These are phyloP conservation scores for Mantis religiosa DNA, from an alignment of 2,888 invertebrate species.

Conservation along the genomic window DNA sequence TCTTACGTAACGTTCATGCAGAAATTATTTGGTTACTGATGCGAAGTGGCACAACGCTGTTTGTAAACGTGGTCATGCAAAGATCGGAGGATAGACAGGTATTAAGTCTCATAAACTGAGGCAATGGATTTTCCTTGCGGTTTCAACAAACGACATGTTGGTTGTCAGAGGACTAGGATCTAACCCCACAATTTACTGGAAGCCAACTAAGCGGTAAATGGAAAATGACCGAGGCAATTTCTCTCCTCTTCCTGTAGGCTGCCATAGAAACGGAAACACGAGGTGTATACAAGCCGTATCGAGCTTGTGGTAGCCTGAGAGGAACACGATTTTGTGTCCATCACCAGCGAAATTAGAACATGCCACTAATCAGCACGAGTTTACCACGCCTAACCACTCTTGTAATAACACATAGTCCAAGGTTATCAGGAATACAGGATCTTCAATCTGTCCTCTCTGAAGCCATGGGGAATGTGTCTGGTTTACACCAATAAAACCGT, in stretches of 20 bases:
- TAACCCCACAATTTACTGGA: not conserved
- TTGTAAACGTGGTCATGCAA: not conserved
- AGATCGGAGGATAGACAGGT: not conserved
- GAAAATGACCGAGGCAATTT: not conserved
- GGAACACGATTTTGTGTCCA: not conserved
- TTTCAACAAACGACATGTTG: not conserved
- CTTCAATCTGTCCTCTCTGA: too few species aligned
- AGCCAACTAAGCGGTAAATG: not conserved
- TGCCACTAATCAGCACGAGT: not conserved
- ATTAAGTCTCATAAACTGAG: not conserved
- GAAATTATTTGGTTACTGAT: too few species aligned
- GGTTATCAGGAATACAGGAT: not conserved
- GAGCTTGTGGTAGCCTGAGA: not conserved
- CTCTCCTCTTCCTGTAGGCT: not conserved
- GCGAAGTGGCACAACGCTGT: not conserved
- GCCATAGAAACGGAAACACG: not conserved
- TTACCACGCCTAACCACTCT: not conserved
- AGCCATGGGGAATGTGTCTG: too few species aligned
- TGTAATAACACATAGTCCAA: not conserved
- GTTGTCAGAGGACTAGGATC: not conserved
- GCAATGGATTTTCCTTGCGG: not conserved
- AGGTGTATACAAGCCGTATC: not conserved
- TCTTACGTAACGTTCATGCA: too few species aligned
- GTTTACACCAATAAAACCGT: too few species aligned
- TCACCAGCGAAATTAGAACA: not conserved